Conservation (phyloP, 2,113 vertebrate genomes). For the Notothenia coriiceps region DNA sequence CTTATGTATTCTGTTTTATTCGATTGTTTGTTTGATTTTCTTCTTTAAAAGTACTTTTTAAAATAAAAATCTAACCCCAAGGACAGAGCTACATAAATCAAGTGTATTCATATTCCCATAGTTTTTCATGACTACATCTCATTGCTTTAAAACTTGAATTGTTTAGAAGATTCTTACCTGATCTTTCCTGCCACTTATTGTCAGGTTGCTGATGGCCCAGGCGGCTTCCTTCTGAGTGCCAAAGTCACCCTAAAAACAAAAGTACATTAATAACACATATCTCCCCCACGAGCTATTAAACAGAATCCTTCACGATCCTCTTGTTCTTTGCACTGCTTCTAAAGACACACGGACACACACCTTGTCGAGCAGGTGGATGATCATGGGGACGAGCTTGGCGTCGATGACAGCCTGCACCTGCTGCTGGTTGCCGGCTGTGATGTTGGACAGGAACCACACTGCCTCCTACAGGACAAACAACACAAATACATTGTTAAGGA, state of each 20-base stretch:
- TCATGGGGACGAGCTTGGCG: slow-evolving; percentile 98
- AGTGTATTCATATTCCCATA: background rate
- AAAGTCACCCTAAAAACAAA: slow-evolving; percentile 92
- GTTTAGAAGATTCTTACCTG: slow-evolving; percentile 84
- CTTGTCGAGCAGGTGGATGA: slow-evolving; percentile 99
- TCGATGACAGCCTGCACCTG: slow-evolving; percentile 99
- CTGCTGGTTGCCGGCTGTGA: slow-evolving; percentile 99
- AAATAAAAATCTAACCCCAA: too few species aligned
- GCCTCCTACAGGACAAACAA: slow-evolving; percentile 90
- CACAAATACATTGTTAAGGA: slow-evolving; percentile 15
- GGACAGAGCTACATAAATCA: too few species aligned
- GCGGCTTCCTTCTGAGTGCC: slow-evolving; percentile 99
- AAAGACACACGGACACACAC: slow-evolving; percentile 72
- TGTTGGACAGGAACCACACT: slow-evolving; percentile 99
- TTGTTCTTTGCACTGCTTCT: background rate
- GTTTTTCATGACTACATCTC: background rate
- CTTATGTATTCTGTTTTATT: too few species aligned
- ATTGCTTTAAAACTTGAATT: background rate
- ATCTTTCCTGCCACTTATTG: slow-evolving; percentile 98
- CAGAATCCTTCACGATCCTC: background rate
- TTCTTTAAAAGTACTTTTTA: too few species aligned
- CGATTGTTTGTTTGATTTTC: too few species aligned
- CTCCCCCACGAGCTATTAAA: background rate
- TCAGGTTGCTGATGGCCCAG: slow-evolving; percentile 99
- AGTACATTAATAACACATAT: background rate